Conservation (phyloP, 2,888 invertebrate species). For the Gisinianus flammeolus region DNA sequence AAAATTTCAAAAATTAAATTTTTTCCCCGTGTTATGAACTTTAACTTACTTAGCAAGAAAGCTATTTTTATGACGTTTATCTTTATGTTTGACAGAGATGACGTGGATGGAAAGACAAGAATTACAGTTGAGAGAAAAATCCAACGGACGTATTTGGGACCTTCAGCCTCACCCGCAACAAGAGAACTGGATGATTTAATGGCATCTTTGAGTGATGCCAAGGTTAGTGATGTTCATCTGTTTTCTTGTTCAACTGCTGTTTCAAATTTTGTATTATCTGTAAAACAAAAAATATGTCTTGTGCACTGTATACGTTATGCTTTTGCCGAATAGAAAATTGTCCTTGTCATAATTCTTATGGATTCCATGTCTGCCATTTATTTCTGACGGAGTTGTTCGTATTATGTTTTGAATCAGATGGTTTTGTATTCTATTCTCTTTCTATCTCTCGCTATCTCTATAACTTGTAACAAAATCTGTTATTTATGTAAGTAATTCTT, state of each 20-base stretch:
- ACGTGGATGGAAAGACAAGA: conserved; percentile 60
- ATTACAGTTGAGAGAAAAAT: conserved; percentile 64
- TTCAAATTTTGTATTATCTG: not conserved
- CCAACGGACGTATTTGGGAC: conserved; percentile 61
- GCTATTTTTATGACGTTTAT: conserved; percentile 1
- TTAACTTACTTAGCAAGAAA: no score
- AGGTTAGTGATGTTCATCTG: conserved; percentile 68
- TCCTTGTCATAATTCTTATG: not conserved
- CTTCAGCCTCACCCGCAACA: conserved; percentile 84
- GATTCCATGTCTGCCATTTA: not conserved
- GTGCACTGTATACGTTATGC: not conserved
- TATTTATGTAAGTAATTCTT: no score
- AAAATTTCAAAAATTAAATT: no score
- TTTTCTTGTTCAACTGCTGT: not conserved
- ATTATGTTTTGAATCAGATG: no score
- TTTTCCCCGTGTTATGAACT: no score
- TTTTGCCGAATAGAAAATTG: not conserved
- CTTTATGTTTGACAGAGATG: conserved; percentile 50
- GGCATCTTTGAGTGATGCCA: conserved; percentile 93
- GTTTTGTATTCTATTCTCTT: no score
- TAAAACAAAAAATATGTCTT: not conserved
- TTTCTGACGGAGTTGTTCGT: not conserved
- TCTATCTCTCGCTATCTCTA: no score
- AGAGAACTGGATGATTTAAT: conserved; percentile 94
- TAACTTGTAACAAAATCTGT: no score